Base-by-base conservation (phyloP, 2,113 vertebrate species). In the Hipposideros armiger region DNA sequence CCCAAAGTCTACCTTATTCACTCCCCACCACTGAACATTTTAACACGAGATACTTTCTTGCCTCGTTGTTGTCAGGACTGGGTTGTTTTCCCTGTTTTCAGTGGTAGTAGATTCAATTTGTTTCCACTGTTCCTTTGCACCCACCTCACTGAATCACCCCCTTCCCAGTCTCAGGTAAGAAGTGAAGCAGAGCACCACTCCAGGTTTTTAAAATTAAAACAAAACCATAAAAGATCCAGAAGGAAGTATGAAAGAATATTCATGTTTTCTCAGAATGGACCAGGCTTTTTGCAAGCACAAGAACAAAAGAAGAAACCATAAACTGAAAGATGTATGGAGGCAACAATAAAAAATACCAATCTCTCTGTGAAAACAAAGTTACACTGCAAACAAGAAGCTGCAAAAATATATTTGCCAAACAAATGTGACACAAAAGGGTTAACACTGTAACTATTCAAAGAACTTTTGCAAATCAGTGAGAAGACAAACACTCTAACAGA, bases 241-340 rank as follows among this genome's bases (percentile, higher is more conserved):
- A 94, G 19, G 87, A 80, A 87, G 70, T 56, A 70, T 11, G 14
- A 54, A 50, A 94, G 15, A 56, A 81, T 52, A 94, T 78, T 83
- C 67, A 52, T 40, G 2, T 94, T 88, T 88, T 87, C 19, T 90
- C 83, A 66, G 50, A 64, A 93, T 56, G 62, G 6, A 54, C 45
- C 32, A 91, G 26, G 42, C 7, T 76, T 96, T 96, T 85, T 91
- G 50, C 26, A 91, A 96, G 92, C 52, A 90, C 11, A 93, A 94
- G 17, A 72, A 94, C 20, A 84, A 91, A 86, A 60, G 11, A n/a
- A 84, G 36, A 76, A 86, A 42, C 16, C 62, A 83, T n/a, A 66
- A 70, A 95, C 85, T 74, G 45, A 95, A 87, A 66, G 10, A 80
- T 70, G 6, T n/a, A 45, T 58, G 28, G 4, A 77, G 2, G 32